These are phyloP conservation scores for Tychaedon coryphoeus DNA, from an alignment of 2,113 vertebrate species.

Conservation along the genomic window DNA sequence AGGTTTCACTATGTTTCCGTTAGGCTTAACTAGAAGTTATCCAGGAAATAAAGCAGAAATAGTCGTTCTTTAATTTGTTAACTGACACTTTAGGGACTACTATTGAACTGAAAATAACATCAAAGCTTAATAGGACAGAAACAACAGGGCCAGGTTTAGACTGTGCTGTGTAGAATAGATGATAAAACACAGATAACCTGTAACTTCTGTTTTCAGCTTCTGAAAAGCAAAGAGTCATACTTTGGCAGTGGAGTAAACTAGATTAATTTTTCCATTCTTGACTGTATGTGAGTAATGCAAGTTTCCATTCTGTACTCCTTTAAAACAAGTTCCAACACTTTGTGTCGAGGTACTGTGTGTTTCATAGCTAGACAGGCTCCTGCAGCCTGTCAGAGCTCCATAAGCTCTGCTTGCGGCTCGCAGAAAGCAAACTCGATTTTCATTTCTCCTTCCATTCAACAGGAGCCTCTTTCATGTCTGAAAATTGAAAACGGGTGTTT, in stretches of 20 bases:
- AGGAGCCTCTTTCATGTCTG: slow-evolving; percentile 91
- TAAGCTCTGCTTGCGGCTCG: slow-evolving; percentile 74
- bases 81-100: neutral
- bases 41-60: neutral
- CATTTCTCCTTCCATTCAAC: slow-evolving; percentile 85
- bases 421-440: slow-evolving; percentile 77
- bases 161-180: neutral
- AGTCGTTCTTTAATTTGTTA: neutral
- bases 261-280: neutral
- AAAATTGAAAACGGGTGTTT: slow-evolving; percentile 85
- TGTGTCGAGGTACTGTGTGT: slow-evolving; percentile 41
- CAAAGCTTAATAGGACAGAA: neutral
- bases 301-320: slow-evolving; percentile 53
- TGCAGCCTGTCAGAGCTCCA: slow-evolving; percentile 65
- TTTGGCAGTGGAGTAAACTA: neutral
- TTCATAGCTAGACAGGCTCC: slow-evolving; percentile 38
- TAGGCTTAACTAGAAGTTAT: neutral
- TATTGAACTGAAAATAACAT: neutral
- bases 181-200: neutral
- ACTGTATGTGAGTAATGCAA: neutral
- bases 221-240: neutral
- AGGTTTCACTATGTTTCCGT: neutral
- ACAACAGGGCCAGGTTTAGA: neutral
- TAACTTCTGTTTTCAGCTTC: neutral
- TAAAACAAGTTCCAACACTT: slow-evolving; percentile 41